phyloP scores from a whole-genome alignment of 2,888 invertebrate species.

The Hypomecis punctinalis region DNA sequence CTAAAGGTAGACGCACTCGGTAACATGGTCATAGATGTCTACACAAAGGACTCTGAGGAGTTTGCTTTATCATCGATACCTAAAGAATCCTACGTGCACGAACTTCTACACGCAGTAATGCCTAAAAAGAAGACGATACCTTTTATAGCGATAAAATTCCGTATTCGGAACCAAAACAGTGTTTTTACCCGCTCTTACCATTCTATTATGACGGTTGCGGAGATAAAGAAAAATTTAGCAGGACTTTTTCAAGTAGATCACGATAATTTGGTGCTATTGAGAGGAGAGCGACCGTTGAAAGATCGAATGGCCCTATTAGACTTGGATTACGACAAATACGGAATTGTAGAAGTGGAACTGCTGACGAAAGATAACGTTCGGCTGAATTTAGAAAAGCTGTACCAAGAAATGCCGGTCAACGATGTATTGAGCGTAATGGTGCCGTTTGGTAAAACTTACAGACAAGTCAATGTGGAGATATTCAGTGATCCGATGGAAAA shows the following conservation, averaged over 20 bases:
- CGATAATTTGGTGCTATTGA: slow-evolving; percentile 77
- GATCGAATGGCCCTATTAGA: slow-evolving; percentile 75
- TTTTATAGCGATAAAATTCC: slow-evolving; percentile 80
- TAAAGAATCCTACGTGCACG: slow-evolving; percentile 74
- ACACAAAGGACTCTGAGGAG: slow-evolving; percentile 73
- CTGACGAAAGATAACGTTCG: slow-evolving; percentile 71
- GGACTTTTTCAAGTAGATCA: slow-evolving; percentile 84
- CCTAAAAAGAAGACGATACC: slow-evolving; percentile 74
- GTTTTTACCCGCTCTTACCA: slow-evolving; percentile 83
- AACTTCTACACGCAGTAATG: slow-evolving; percentile 68
- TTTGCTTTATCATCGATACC: slow-evolving; percentile 73
- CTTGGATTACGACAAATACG: slow-evolving; percentile 79
- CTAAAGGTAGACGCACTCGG: slow-evolving; percentile 72
- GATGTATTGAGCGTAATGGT: slow-evolving; percentile 78
- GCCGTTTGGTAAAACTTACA: slow-evolving; percentile 68
- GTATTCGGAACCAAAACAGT: slow-evolving; percentile 69
- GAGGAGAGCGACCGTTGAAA: slow-evolving; percentile 72
- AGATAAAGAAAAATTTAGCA: slow-evolving; percentile 86
- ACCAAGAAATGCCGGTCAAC: slow-evolving; percentile 72
- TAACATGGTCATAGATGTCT: slow-evolving; percentile 74
- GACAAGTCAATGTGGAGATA: slow-evolving; percentile 79
- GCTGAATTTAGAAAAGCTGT: slow-evolving; percentile 73
- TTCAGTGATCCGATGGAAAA: slow-evolving; percentile 85
- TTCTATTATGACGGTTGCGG: slow-evolving; percentile 80
- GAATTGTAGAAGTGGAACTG: slow-evolving; percentile 76